Base-by-base conservation (phyloP, 2,888 invertebrate species). In the Lepidochitona cinerea region DNA sequence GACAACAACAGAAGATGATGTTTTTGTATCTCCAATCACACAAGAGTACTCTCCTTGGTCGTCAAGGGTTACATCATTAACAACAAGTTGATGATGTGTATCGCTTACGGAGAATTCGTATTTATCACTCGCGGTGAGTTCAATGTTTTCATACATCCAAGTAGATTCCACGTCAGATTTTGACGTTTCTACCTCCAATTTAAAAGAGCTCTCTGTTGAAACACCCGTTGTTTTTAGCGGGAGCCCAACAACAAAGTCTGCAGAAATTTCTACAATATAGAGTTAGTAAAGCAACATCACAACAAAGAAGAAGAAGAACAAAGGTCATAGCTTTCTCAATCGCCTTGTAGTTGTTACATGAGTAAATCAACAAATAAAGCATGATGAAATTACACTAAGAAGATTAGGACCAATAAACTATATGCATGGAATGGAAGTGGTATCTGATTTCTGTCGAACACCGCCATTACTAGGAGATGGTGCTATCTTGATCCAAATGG, bases 11-110 rank as follows among this genome's bases (percentile, higher is more conserved):
- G 35, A 37, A 23, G 37, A 66, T 26, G 66, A 66, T 23, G 66
- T 66, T 35, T 66, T 35, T n/a, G 14, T 81, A 14, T 85, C 87
- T 71, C 82, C 85, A 67, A 88, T 82, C 29, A 82, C 79, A 12
- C 87, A 82, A n/a, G 87, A 86, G 80, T 89, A 90, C 72, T 85
- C 81, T 69, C 89, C 90, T 76, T 89, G 86, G 80, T 91, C 91
- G 29, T 87, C 85, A 23, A 87, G 73, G 72, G 85, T 84, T 23
- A 85, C 80, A n/a, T 85, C 79, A 36, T 85, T 78, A 53, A 90
- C 84, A 68, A 82, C 80, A 64, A 90, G 83, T 66, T 82, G 84
- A 73, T 89, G 89, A 35, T 83, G 75, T 23, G 79, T 82, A 65
- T 85, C 85, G 37, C 87, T 82, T 6, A 85, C 84, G 6, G 77